phyloP scores from a whole-genome alignment of 2,113 vertebrate genomes.

The Lophotis ruficrista region DNA sequence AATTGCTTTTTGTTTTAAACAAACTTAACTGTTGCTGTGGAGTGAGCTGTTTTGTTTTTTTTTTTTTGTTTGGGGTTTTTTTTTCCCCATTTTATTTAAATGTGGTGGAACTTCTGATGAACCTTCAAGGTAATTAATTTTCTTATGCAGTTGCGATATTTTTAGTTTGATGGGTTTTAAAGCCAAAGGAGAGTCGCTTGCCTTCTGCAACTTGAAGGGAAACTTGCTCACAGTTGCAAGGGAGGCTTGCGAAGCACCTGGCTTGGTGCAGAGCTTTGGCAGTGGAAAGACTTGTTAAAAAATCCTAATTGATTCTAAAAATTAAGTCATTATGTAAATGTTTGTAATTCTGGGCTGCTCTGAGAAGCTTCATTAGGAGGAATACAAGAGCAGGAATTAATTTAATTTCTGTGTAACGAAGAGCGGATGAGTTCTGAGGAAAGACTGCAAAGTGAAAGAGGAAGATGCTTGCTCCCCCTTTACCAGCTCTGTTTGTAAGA shows the following conservation, averaged over 20 bases:
- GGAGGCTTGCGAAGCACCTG: neutral
- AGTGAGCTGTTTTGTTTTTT: neutral
- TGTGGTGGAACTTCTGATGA: neutral
- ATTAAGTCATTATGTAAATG: conserved; percentile 45
- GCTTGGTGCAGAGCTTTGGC: neutral
- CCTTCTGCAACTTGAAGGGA: neutral
- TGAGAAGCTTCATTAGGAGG: conserved; percentile 39
- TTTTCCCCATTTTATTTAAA: neutral
- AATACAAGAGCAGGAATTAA: conserved; percentile 33
- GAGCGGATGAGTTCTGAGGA: neutral
- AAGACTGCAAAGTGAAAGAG: neutral
- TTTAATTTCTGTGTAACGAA: conserved; percentile 2
- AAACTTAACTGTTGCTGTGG: neutral
- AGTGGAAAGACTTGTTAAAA: neutral
- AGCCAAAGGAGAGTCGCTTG: neutral
- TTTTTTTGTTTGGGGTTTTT: neutral
- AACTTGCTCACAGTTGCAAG: neutral
- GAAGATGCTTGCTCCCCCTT: neutral
- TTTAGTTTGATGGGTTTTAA: neutral
- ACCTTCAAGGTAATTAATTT: neutral
- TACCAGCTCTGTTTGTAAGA: neutral
- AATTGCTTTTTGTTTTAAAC: neutral
- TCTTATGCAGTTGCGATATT: neutral
- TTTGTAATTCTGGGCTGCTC: conserved; percentile 30
- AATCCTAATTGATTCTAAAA: conserved; percentile 24